These are phyloP conservation scores for Nannoperca australis DNA, from an alignment of 2,797 vertebrate genomes.

Conservation along the genomic window DNA sequence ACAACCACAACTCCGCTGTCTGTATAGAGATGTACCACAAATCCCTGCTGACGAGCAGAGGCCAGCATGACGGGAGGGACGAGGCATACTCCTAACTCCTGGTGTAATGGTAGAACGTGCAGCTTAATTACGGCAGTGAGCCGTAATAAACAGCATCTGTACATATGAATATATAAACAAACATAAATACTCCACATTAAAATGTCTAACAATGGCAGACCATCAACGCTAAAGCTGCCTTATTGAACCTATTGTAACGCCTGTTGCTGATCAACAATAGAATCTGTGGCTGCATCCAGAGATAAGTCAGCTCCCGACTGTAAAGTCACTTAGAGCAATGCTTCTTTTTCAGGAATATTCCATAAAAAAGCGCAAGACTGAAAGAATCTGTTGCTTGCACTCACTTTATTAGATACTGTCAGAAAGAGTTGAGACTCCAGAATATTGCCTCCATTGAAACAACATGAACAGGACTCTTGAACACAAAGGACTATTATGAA, in stretches of 20 bases:
- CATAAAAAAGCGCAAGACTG: too few species aligned
- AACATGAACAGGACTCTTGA: too few species aligned
- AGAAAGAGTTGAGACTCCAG: too few species aligned
- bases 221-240: neutral
- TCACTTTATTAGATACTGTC: too few species aligned
- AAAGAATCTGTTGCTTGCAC: too few species aligned
- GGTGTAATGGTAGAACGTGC: neutral
- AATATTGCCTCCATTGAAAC: too few species aligned
- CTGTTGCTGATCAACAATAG: neutral
- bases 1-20: neutral
- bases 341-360: neutral
- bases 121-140: neutral
- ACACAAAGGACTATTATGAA: too few species aligned
- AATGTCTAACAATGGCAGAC: neutral
- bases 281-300: neutral
- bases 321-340: too few species aligned
- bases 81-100: neutral
- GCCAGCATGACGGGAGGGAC: slow-evolving; percentile 1
- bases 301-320: neutral
- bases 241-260: neutral
- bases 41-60: slow-evolving; percentile 37
- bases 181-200: neutral
- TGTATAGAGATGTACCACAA: slow-evolving; percentile 7
- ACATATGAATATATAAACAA: neutral
- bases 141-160: neutral